Percentiles rank a stretch among this genome's conserved stretches.
Conservation (phyloP, 2,888 invertebrate genomes). For the Eupithecia pulchellata region DNA sequence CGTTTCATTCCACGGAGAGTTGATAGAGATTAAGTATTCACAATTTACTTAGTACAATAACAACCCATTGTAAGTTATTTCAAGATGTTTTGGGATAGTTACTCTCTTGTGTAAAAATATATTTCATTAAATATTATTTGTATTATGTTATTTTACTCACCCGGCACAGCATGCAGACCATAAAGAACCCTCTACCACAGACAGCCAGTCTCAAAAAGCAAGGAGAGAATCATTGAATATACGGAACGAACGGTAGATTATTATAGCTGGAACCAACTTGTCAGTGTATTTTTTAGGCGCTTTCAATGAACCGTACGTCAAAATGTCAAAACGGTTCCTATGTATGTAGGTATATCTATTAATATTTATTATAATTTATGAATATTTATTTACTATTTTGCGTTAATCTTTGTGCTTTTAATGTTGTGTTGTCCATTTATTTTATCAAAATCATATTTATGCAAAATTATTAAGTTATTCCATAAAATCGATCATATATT, state of each 20-base stretch:
- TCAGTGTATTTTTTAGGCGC: not conserved
- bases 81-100: not conserved
- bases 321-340: too few relatives aligned
- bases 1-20: conserved; percentile 1
- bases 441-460: too few relatives aligned
- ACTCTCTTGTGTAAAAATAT: not conserved
- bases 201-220: too few relatives aligned
- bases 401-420: too few relatives aligned
- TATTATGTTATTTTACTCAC: not conserved
- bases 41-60: not conserved
- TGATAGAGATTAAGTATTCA: not conserved
- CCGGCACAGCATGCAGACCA: not conserved
- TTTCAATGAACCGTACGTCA: not conserved
- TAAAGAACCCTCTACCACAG: not conserved
- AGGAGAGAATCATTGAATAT: too few relatives aligned
- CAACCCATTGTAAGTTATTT: not conserved
- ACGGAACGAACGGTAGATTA: too few relatives aligned
- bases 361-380: too few relatives aligned
- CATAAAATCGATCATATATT: too few relatives aligned
- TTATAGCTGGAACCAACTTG: not conserved
- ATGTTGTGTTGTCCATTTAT: too few relatives aligned
- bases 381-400: too few relatives aligned
- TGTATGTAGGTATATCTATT: too few relatives aligned
- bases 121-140: not conserved
- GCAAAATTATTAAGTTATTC: too few relatives aligned